Evolutionary conservation across 2,888 invertebrate species (phyloP).

Genomic region (Drosophila nr. perissopoda): DNA sequence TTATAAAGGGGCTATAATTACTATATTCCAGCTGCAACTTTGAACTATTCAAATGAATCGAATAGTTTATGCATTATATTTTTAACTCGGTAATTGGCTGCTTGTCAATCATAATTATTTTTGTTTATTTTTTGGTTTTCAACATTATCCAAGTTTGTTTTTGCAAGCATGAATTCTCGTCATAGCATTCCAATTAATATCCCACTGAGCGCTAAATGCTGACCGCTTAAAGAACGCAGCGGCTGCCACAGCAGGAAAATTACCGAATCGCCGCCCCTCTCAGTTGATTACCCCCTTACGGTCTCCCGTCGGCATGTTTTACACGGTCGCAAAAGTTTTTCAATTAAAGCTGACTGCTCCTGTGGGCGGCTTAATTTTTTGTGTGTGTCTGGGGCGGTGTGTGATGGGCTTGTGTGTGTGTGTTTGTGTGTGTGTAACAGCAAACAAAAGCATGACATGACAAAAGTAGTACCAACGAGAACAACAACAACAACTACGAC

Average conservation of each 20-base stretch:
- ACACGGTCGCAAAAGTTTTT: constrained; percentile 57
- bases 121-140: background rate
- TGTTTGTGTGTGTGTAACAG: background rate
- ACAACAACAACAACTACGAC: constrained; percentile 10
- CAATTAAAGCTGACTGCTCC: constrained; percentile 50
- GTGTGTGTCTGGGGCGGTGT: background rate
- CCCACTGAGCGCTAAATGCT: constrained; percentile 6
- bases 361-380: background rate
- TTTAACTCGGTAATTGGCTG: constrained; percentile 3
- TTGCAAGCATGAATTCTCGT: background rate
- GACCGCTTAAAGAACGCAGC: constrained; percentile 6
- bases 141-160: constrained; percentile 15
- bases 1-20: background rate
- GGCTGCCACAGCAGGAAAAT: constrained; percentile 15
- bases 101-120: constrained; percentile 18
- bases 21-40: background rate
- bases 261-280: background rate
- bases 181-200: constrained; percentile 42
- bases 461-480: constrained; percentile 10
- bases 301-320: constrained; percentile 17
- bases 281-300: background rate
- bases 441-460: constrained; percentile 21
- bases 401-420: background rate
- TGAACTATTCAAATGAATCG: constrained; percentile 44
- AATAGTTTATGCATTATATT: constrained; percentile 6